Percentiles rank a stretch among this genome's conserved stretches.
Evolutionary conservation across 2,888 invertebrate species (phyloP).

Genomic region (Hydrotaea diabolus): DNA sequence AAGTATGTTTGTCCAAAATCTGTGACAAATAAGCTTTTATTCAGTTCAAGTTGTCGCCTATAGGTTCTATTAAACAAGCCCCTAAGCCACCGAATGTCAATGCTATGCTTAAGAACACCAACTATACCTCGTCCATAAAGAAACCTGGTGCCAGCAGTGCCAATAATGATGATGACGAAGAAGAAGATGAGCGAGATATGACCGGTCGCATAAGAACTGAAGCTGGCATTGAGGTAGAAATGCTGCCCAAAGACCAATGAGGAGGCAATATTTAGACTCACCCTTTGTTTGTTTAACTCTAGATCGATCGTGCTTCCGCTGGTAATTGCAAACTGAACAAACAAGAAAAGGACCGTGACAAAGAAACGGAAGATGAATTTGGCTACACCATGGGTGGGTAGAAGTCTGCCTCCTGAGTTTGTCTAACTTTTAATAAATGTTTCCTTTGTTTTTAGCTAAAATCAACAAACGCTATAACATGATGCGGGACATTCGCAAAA

Average conservation of each 20-base stretch:
- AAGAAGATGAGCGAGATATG: slow-evolving; percentile 88
- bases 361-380: slow-evolving; percentile 93
- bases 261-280: not conserved
- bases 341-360: slow-evolving; percentile 90
- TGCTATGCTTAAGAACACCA: slow-evolving; percentile 69
- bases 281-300: slow-evolving; percentile 67
- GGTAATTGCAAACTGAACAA: slow-evolving; percentile 90
- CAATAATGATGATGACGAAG: slow-evolving; percentile 81
- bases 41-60: not conserved
- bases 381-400: slow-evolving; percentile 96
- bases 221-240: slow-evolving; percentile 87
- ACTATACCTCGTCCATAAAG: slow-evolving; percentile 71
- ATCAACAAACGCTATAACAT: slow-evolving; percentile 95
- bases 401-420: slow-evolving; percentile 79
- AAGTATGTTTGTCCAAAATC: slow-evolving; percentile 64
- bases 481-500: slow-evolving; percentile 85
- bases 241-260: not conserved
- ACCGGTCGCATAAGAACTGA: slow-evolving; percentile 91
- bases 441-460: slow-evolving; percentile 86
- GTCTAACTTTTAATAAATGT: slow-evolving; percentile 73
- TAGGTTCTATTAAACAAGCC: slow-evolving; percentile 31
- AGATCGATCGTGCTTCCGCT: slow-evolving; percentile 95
- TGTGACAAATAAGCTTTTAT: not conserved
- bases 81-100: slow-evolving; percentile 61
- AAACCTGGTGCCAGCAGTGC: slow-evolving; percentile 66